A percentile compares a stretch with the other conserved stretches of the same genome.
Evolutionary conservation across 2,797 vertebrate genomes (phyloP).

Genomic region (Calcarius lapponicus): DNA sequence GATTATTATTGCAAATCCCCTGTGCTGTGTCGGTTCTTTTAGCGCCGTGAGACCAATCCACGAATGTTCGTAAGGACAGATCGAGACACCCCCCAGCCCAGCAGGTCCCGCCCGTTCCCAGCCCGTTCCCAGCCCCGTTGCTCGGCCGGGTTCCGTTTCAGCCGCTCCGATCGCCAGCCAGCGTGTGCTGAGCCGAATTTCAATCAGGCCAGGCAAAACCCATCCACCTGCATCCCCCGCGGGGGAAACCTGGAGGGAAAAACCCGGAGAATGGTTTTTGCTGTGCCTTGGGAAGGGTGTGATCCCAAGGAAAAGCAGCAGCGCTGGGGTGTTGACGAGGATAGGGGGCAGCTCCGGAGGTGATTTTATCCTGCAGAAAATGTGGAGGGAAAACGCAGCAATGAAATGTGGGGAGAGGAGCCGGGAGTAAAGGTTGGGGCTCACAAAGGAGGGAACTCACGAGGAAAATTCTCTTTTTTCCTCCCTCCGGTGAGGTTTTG

Average conservation of each 20-base stretch:
- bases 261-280: rapidly evolving
- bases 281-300: background rate
- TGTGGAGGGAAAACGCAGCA: background rate
- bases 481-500: background rate
- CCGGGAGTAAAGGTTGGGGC: background rate
- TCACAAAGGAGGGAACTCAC: background rate
- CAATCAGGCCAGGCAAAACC: background rate
- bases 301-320: rapidly evolving
- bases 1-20: no score
- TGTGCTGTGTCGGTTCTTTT: no score
- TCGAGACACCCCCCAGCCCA: background rate
- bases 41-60: no score
- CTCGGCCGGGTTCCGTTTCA: background rate
- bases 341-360: background rate
- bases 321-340: rapidly evolving
- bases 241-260: background rate
- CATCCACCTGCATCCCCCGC: background rate
- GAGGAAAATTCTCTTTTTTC: background rate
- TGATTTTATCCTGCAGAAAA: background rate
- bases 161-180: background rate
- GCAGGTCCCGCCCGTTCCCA: background rate
- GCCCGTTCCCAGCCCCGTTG: background rate
- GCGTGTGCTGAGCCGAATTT: background rate
- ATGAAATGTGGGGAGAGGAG: background rate
- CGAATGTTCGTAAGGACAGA: no score